Percentiles rank a stretch among this genome's conserved stretches.
These are phyloP conservation scores for Chaetogeoica ovagalla DNA, from an alignment of 2,888 invertebrate species.

Conservation along the genomic window DNA sequence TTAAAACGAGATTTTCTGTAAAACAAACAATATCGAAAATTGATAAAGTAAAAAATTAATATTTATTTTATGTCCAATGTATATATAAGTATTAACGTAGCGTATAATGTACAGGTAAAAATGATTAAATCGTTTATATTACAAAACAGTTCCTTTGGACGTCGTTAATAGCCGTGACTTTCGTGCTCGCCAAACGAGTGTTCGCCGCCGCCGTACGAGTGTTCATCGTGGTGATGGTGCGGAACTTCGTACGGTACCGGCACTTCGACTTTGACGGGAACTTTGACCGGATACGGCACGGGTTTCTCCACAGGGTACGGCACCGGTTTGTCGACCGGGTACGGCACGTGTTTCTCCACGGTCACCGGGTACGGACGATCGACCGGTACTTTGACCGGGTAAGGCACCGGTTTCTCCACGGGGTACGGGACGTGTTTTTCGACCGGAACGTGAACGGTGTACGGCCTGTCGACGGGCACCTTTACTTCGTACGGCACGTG, in stretches of 20 bases:
- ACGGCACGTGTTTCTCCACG: conserved; percentile 77
- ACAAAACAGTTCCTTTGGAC: not conserved
- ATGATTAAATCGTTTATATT: not conserved
- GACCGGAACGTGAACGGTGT: conserved; percentile 64
- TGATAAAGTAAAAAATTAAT: not conserved
- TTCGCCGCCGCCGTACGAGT: conserved; percentile 8
- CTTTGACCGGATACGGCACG: conserved; percentile 69
- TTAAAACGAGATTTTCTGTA: not conserved
- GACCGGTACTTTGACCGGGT: conserved; percentile 70
- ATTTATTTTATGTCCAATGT: conserved; percentile 7
- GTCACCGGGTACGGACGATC: conserved; percentile 63
- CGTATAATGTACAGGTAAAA: conserved; percentile 28
- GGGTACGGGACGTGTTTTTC: conserved; percentile 60
- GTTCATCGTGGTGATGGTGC: conserved; percentile 38
- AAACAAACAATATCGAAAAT: not conserved
- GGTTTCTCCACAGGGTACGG: conserved; percentile 76
- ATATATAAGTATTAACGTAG: not conserved
- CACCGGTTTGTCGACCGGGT: conserved; percentile 64
- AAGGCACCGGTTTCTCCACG: conserved; percentile 56
- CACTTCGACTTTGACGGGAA: conserved; percentile 61
- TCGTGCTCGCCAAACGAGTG: not conserved
- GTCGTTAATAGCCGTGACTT: conserved; percentile 19
- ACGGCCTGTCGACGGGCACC: conserved; percentile 62
- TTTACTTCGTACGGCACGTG: conserved; percentile 58
- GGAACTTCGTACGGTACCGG: conserved; percentile 55